Evolutionary conservation across 2,113 vertebrate genomes (phyloP), one percentile per base, ranked within the genome.

Genomic region (Leucopsar rothschildi): DNA sequence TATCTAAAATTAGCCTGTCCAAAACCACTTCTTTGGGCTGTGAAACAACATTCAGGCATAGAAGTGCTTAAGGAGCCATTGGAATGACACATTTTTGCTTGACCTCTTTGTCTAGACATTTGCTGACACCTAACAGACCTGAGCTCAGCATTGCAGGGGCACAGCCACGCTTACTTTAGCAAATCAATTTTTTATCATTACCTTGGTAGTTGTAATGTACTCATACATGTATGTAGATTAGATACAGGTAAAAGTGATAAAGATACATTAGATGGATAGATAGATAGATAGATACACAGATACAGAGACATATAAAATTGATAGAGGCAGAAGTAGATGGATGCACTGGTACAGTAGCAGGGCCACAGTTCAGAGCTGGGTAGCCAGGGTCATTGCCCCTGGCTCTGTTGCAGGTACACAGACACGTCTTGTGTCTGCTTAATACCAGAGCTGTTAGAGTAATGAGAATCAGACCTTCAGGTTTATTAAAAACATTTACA

Each of bases 401-500:
- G 63, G 29, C 29, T 68, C 61, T 39, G 12, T 9, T 42, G 23
- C 31, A 76, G 47, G 45, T 87, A 56, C 1, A 4, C 28, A 88
- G 86, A n/a, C 16, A 29, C 29, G 37, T 14, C 37, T 79, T 65
- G 15, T 72, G n/a, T 65, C 79, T 83, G 17, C 63, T 80, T n/a
- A 49, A 69, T 47, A 52, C 17, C 40, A 66, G 40, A 86, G 22
- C 49, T 76, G 13, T 66, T 72, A 42, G 2, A 82, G 31, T 40
- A 77, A 63, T 33, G 35, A 78, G 47, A 78, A 47, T 83, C 68
- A 71, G 66, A 33, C 49, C 35, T 63, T 70, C 40, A 63, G 12
- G 13, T 61, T 91, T 81, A 88, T 72, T 72, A 66, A 88, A 83
- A 88, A 59, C 56, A 35, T 80, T 84, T 71, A 55, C 9, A 65